phyloP scores from a whole-genome alignment of 1,140 invertebrate genomes.

The Formica selysi region DNA sequence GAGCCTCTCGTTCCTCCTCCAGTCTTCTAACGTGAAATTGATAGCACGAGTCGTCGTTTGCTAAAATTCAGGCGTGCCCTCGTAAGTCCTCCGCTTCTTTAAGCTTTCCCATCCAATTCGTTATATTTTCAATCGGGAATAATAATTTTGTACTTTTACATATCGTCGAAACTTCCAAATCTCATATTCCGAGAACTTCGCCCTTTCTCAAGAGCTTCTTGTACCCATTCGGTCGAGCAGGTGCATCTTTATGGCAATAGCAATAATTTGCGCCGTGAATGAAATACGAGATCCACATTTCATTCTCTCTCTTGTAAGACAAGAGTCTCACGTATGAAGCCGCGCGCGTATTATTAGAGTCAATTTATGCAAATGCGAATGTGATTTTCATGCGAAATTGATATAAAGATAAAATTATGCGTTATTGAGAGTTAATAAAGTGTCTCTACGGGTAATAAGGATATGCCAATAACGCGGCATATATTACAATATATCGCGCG shows the following conservation, averaged over 20 bases:
- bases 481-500: neutral
- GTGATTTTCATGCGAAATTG: conserved; percentile 23
- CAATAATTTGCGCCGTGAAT: conserved; percentile 39
- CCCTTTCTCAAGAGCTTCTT: neutral
- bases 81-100: neutral
- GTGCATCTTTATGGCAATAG: conserved; percentile 23
- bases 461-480: neutral
- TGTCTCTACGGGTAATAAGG: neutral
- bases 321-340: neutral
- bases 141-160: neutral
- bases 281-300: conserved; percentile 17
- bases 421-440: conserved; percentile 23
- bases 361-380: neutral
- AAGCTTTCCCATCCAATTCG: neutral
- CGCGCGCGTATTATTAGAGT: neutral
- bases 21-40: conserved; percentile 60
- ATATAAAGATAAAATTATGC: conserved; percentile 11
- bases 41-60: conserved; percentile 56
- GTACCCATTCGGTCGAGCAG: neutral
- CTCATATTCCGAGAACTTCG: neutral
- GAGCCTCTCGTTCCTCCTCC: neutral
- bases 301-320: conserved; percentile 13
- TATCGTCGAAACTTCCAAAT: neutral
- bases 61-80: conserved; percentile 30
- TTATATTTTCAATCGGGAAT: neutral